These are phyloP conservation scores for Holacanthella duospinosa DNA, from an alignment of 2,888 invertebrate genomes.

Conservation along the genomic window DNA sequence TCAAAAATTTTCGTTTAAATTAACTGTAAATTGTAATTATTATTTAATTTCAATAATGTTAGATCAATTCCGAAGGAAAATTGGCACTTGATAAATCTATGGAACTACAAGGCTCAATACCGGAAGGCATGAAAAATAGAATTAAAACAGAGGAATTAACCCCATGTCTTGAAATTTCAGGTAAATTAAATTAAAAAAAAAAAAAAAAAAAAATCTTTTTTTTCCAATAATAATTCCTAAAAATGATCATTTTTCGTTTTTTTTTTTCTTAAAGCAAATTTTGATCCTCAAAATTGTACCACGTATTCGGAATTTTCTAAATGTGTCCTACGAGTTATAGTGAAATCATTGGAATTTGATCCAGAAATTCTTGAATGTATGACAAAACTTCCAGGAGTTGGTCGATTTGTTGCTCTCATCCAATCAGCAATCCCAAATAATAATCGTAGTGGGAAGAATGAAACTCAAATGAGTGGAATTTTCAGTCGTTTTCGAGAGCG, in stretches of 20 bases:
- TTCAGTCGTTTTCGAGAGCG: background rate
- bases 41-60: background rate
- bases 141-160: background rate
- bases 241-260: too few species aligned
- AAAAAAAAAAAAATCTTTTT: too few species aligned
- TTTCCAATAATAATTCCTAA: too few species aligned
- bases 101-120: background rate
- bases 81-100: background rate
- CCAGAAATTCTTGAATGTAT: background rate
- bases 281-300: background rate
- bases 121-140: background rate
- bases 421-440: background rate
- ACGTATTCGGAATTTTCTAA: background rate
- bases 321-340: background rate
- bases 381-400: background rate
- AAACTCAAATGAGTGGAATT: background rate
- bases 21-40: too few species aligned
- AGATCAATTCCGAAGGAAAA: background rate
- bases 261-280: too few species aligned
- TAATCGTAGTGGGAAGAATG: background rate
- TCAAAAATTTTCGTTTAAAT: too few species aligned
- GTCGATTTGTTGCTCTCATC: background rate
- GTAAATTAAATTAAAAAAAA: too few species aligned
- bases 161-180: background rate
- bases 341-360: background rate